These are phyloP conservation scores for Gonatopus flavifemur DNA, from an alignment of 1,140 invertebrate genomes.

Conservation along the genomic window DNA sequence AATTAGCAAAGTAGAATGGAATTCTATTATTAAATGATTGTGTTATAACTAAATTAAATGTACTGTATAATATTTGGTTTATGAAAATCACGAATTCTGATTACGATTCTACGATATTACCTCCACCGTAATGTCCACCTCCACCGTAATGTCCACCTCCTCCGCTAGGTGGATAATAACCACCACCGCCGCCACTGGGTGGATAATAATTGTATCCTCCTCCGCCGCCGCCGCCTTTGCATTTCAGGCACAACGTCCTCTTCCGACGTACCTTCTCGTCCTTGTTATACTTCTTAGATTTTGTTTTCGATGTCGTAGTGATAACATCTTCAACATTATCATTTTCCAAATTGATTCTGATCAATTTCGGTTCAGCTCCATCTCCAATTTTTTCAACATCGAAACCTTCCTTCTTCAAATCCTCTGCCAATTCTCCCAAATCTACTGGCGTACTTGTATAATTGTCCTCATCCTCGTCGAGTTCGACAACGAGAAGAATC, in stretches of 20 bases:
- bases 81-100: too few species aligned
- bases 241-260: slow-evolving; percentile 37
- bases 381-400: slow-evolving; percentile 41
- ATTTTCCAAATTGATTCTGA: slow-evolving; percentile 42
- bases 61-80: too few species aligned
- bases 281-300: slow-evolving; percentile 16
- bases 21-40: too few species aligned
- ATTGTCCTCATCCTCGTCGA: slow-evolving; percentile 38
- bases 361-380: slow-evolving; percentile 32
- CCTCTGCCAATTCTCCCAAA: slow-evolving; percentile 44
- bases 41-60: too few species aligned
- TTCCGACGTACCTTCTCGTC: slow-evolving; percentile 39
- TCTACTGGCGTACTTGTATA: slow-evolving; percentile 32
- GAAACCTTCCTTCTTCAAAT: slow-evolving; percentile 42
- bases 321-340: slow-evolving; percentile 8
- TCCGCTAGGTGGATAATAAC: too few species aligned
- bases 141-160: slow-evolving; percentile 12
- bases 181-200: background rate
- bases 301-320: slow-evolving; percentile 11
- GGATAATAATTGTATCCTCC: background rate
- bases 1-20: too few species aligned
- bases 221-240: slow-evolving; percentile 17
- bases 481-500: slow-evolving; percentile 42
- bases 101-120: slow-evolving; percentile 17
- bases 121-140: slow-evolving; percentile 11